Evolutionary conservation across 2,797 vertebrate genomes (phyloP), one percentile per base, ranked within the genome.

Genomic region (Sebastes miniatus): DNA sequence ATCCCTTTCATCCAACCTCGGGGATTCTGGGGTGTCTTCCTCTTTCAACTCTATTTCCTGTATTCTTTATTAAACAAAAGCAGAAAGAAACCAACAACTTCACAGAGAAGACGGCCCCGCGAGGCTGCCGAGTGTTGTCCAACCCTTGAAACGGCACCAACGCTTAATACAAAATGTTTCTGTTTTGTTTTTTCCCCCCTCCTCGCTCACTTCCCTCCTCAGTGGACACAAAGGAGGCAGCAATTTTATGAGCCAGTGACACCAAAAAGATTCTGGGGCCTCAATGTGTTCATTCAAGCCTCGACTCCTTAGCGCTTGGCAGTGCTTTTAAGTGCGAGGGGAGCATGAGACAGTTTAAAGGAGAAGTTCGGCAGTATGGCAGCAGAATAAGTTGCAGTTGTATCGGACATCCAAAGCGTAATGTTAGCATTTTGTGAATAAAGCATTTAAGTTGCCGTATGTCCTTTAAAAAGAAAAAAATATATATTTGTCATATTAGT

Each of bases 171-270:
- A 93, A 89, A 95, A 95, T 91, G 91, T 94, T 94, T 91, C 87
- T 90, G 89, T 91, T 89, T 92, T 85, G 86, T 91, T 70, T 79
- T 39, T 34, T 8, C 31, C 43, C 47, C 56, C 68, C 32, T 73
- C 83, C 61, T 89, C 73, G 32, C 90, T 74, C 83, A 79, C 83
- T 90, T 84, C 87, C 58, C 84, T 89, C 85, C 86, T 80, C 76
- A 34, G 79, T 58, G 73, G 84, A 90, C 14, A 93, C 92, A 95
- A 95, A 94, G 77, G 83, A 93, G 87, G 91, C 91, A 90, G 90
- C 85, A 74, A 91, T 95, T 96, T 95, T 96, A 95, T 94, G 92
- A 95, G 93, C 93, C 94, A 95, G 89, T 92, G 91, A 95, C 93
- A 94, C 92, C 83, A 87, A 93, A 95, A 92, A 88, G 91, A 95